These are phyloP conservation scores for Thunnus albacares DNA, from an alignment of 2,797 vertebrate species.

Conservation along the genomic window DNA sequence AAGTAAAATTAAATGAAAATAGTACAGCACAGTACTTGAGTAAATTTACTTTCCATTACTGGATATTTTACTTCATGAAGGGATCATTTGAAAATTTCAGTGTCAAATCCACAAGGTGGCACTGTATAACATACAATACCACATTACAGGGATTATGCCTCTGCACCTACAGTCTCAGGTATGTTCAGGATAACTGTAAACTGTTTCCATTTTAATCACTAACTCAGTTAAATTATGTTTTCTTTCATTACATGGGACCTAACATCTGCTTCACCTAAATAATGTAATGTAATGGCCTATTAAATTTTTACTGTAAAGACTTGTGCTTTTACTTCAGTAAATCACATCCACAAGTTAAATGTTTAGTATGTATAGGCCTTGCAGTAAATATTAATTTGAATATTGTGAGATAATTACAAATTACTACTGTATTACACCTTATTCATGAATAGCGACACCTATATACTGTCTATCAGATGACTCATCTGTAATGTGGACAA, in stretches of 20 bases:
- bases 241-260: no score
- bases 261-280: not conserved
- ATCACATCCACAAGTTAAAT: not conserved
- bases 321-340: not conserved
- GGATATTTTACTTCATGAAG: not conserved
- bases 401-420: not conserved
- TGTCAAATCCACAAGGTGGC: conserved; percentile 53
- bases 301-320: no score
- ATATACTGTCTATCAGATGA: not conserved
- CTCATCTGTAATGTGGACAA: not conserved
- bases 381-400: not conserved
- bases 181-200: no score
- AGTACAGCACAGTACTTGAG: not conserved
- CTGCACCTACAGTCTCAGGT: not conserved
- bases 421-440: not conserved
- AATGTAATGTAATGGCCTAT: no score
- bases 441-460: not conserved
- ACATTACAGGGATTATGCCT: not conserved
- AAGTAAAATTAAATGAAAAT: not conserved
- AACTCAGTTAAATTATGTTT: not conserved
- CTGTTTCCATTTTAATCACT: no score
- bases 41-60: not conserved
- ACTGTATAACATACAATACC: not conserved
- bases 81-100: not conserved
- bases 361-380: not conserved